Percentiles rank a stretch among this genome's conserved stretches.
phyloP scores from a whole-genome alignment of 1,140 invertebrate genomes.

The Luehdorfia chinensis region DNA sequence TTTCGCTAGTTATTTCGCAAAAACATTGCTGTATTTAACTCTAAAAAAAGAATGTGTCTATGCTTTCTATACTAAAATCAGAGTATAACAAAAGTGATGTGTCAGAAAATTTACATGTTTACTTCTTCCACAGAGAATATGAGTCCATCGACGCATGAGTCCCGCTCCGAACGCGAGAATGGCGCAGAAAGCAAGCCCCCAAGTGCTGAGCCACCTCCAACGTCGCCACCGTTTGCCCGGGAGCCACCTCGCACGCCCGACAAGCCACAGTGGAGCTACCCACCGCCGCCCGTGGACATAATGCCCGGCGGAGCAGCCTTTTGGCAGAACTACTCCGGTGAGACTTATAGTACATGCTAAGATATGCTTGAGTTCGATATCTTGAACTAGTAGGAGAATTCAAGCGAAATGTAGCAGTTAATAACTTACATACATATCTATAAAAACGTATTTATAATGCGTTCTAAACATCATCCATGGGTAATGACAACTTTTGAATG shows the following conservation, averaged over 20 bases:
- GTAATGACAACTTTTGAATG: no score
- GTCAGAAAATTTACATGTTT: no score
- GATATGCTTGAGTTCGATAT: no score
- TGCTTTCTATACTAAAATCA: no score
- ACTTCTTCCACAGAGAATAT: slow-evolving; percentile 55
- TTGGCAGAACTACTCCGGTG: slow-evolving; percentile 93
- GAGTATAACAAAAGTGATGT: no score
- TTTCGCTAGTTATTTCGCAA: no score
- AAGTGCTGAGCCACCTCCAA: slow-evolving; percentile 58
- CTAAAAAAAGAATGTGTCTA: no score
- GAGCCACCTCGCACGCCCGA: slow-evolving; percentile 76
- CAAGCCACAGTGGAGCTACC: slow-evolving; percentile 83
- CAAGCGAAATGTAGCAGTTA: no score
- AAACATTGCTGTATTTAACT: no score
- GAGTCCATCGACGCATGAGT: slow-evolving; percentile 46
- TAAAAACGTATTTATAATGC: no score
- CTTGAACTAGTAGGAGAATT: no score
- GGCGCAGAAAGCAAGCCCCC: slow-evolving; percentile 71
- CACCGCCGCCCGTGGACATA: slow-evolving; percentile 84
- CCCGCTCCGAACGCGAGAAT: slow-evolving; percentile 58
- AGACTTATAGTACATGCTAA: slow-evolving; percentile 49
- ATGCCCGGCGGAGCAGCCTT: slow-evolving; percentile 88
- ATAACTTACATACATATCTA: no score
- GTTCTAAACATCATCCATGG: not conserved
- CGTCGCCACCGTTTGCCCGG: slow-evolving; percentile 63